Percentiles rank a stretch among this genome's conserved stretches.
Evolutionary conservation across 2,888 invertebrate species (phyloP).

Genomic region (Caenorhabditis sp.): DNA sequence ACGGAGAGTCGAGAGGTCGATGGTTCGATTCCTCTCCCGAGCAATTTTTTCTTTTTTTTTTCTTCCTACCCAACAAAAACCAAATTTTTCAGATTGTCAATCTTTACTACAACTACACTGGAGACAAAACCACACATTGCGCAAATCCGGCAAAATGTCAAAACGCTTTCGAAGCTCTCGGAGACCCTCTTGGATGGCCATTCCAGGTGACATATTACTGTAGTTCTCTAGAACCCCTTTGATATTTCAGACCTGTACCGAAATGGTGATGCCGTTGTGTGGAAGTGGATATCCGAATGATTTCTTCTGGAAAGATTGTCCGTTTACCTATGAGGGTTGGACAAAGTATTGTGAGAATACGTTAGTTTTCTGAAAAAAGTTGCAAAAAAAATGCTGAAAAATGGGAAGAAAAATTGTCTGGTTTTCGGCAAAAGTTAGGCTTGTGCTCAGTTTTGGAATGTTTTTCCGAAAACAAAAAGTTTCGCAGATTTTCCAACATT

Average conservation of each 20-base stretch:
- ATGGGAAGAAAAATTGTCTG: too few species aligned
- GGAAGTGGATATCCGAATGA: slow-evolving; percentile 75
- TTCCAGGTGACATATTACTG: slow-evolving; percentile 51
- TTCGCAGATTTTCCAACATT: slow-evolving; percentile 44
- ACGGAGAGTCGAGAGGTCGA: too few species aligned
- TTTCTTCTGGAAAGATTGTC: slow-evolving; percentile 65
- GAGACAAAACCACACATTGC: slow-evolving; percentile 47
- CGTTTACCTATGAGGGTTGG: slow-evolving; percentile 48
- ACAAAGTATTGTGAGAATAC: slow-evolving; percentile 78
- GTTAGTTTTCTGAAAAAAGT: slow-evolving; percentile 27
- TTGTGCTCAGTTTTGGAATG: too few species aligned
- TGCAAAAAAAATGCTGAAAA: background rate
- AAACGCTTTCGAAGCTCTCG: slow-evolving; percentile 53
- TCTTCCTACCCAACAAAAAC: too few species aligned
- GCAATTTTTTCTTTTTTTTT: too few species aligned
- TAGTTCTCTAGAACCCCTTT: background rate
- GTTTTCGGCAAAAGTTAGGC: too few species aligned
- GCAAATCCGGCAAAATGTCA: slow-evolving; percentile 54
- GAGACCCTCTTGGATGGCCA: slow-evolving; percentile 67
- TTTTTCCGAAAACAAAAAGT: too few species aligned
- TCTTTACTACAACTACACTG: slow-evolving; percentile 54
- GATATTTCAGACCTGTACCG: slow-evolving; percentile 82
- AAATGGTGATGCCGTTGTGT: slow-evolving; percentile 96
- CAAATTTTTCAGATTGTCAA: slow-evolving; percentile 37
- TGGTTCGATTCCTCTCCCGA: too few species aligned